Evolutionary conservation across 2,888 invertebrate species (phyloP), one percentile per base, ranked within the genome.

Genomic region (Megaustenia siamemsis): DNA sequence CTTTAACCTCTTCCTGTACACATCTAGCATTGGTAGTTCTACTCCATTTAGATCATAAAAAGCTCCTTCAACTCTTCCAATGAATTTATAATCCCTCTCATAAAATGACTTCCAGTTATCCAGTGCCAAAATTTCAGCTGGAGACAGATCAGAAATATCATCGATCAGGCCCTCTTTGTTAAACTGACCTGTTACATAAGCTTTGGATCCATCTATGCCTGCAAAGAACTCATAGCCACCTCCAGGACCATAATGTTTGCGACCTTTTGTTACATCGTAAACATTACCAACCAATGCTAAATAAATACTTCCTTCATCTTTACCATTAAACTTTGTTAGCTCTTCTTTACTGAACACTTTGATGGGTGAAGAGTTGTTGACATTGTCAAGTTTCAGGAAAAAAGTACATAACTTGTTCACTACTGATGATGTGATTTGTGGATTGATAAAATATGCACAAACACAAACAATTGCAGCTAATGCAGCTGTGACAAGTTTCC

Each of bases 181-280:
- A 92, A 99, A 99, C 90, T 98, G 96, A 0, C 99, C 99, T 10
- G 97, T 97, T 45, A 99, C 96, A 93, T 98, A 98, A 10, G 97
- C 97, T 92, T 96, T 95, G 0, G 97, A 97, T 4, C 97, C 98
- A 96, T 99, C 99, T 90, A 96, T 96, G 0, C 98, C 99, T 97
- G 91, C 86, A 94, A 94, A 84, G 76, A 83, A 85, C 35, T 97
- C 95, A 93, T 99, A 99, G 0, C 96, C 95, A 89, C 96, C 96
- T 49, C 96, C 97, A 77, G 96, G 96, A 32, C 96, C 97, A 94
- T 99, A 99, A 94, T 97, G 97, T 92, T 96, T 96, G 45, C 94
- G 94, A 28, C 98, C 98, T 92, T 95, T 96, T 1, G 96, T 96
- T 0, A 99, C 99, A 95, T 99, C 98, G 94, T 96, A 99, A 66